Evolutionary conservation across 2,888 invertebrate species (phyloP).

Genomic region (Archips crataeganus): DNA sequence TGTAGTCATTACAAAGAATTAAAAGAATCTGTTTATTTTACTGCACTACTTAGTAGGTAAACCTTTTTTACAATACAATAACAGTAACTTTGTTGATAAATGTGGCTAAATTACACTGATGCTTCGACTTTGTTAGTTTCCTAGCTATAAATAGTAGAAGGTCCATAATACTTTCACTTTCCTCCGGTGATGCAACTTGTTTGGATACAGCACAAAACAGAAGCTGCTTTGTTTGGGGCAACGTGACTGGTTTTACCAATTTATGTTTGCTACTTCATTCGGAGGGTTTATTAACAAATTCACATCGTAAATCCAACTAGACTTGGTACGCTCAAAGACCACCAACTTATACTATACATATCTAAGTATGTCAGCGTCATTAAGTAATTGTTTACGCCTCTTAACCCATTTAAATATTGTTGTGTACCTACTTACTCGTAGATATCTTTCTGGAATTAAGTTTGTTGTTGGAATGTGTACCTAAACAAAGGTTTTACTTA

Average conservation of each 20-base stretch:
- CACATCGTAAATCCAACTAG: background rate
- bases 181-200: constrained; percentile 19
- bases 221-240: constrained; percentile 14
- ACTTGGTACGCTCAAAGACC: background rate
- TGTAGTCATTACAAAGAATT: constrained; percentile 9
- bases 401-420: constrained; percentile 18
- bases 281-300: background rate
- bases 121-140: background rate
- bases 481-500: too few species aligned
- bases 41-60: background rate
- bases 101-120: background rate
- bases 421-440: background rate
- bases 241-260: constrained; percentile 3
- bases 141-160: constrained; percentile 15
- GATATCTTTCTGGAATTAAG: background rate
- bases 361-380: background rate
- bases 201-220: constrained; percentile 12
- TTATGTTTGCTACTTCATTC: background rate
- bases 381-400: constrained; percentile 26
- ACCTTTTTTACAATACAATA: background rate
- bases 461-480: background rate
- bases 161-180: constrained; percentile 33
- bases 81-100: background rate
- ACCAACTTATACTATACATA: background rate
- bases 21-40: constrained; percentile 31